Evolutionary conservation across 2,113 vertebrate species (phyloP), one percentile per base, ranked within the genome.

Genomic region (Osmerus mordax): DNA sequence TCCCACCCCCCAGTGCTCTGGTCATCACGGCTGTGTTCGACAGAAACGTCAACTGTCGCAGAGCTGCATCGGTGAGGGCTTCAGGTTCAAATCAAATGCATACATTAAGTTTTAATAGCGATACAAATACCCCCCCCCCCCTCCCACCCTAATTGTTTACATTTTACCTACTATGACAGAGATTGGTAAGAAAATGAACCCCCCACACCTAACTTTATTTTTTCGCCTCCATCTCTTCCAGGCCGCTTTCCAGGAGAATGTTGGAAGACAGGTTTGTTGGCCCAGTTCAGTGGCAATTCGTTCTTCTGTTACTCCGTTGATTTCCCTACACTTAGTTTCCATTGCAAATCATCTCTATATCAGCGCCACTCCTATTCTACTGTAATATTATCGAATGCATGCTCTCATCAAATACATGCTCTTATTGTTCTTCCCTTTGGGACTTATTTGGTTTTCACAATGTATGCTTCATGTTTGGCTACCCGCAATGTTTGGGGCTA

Each of bases 201-300:
- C 15, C 29, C 28, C 2, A 64, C 16, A 4, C 15, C 2, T 61
- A 23, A 73, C 18, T 71, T 56, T 0, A 68, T 75, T 75, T 80
- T 73, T 75, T 60, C 65, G n/a, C 78, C 65, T 81, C 53, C 16
- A 69, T 87, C 77, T 77, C 67, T 85, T 87, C 79, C 77, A 99
- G 97, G 97, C 97, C 81, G 96, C 97, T 85, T 99, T 99, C 93
- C 97, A 99, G 91, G 97, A 99, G 93, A 99, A 99, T 90, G 97
- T 99, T 77, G 97, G 97, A 84, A 93, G 97, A 94, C 97, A 99
- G 97, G 97, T 99, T 94, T 59, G 87, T 88, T 54, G 79, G 75
- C 16, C 14, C 62, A 64, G 29, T 32, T 19, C 16, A 8, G 4
- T 56, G 15, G 28, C 8, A 36, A 62, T 18, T 29, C 62, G 8